Evolutionary conservation across 2,888 invertebrate species (phyloP).

Genomic region (Lasioglossum calceatum): DNA sequence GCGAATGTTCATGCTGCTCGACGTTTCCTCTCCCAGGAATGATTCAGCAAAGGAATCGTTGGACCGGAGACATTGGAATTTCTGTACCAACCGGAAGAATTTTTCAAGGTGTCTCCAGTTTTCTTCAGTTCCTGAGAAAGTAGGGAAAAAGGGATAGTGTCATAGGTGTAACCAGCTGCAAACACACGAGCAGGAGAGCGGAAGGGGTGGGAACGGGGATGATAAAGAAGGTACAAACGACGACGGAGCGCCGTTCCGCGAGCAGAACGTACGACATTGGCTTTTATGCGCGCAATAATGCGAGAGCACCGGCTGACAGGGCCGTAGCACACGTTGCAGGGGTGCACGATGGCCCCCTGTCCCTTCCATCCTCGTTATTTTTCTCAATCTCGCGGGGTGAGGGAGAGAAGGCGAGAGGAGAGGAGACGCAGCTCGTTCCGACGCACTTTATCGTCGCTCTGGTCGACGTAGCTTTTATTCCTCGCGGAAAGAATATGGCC

Average conservation of each 20-base stretch:
- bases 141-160: neutral
- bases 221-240: constrained; percentile 67
- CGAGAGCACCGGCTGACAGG: constrained; percentile 71
- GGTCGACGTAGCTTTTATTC: constrained; percentile 25
- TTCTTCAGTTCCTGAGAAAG: neutral
- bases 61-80: constrained; percentile 17
- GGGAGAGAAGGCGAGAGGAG: neutral
- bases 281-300: constrained; percentile 78
- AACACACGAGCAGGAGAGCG: constrained; percentile 25
- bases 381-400: constrained; percentile 59
- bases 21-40: neutral
- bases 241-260: constrained; percentile 54
- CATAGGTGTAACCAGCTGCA: constrained; percentile 49
- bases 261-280: constrained; percentile 72
- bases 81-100: neutral
- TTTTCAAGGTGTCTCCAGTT: neutral
- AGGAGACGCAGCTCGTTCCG: constrained; percentile 23
- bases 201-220: constrained; percentile 25
- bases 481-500: constrained; percentile 16
- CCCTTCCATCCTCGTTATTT: constrained; percentile 61
- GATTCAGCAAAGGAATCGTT: neutral
- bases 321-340: constrained; percentile 43
- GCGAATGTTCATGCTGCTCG: neutral
- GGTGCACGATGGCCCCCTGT: constrained; percentile 27
- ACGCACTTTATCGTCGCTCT: constrained; percentile 63